These are phyloP conservation scores for Drosophila longiperda DNA, from an alignment of 2,888 invertebrate genomes.

Conservation along the genomic window DNA sequence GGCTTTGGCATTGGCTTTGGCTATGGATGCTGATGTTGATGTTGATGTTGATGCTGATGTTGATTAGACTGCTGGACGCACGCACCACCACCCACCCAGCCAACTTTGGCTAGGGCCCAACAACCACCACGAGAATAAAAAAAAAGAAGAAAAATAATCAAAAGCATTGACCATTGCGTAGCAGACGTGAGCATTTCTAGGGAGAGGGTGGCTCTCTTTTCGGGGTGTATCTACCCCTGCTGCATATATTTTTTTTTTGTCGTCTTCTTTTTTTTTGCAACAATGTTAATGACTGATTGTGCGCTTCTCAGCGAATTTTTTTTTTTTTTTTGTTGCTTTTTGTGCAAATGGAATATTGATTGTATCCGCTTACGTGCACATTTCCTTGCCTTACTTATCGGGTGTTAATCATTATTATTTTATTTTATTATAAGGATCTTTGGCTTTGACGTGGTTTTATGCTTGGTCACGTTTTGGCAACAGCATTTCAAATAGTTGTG, in stretches of 20 bases:
- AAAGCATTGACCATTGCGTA: conserved; percentile 38
- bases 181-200: conserved; percentile 11
- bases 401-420: conserved; percentile 57
- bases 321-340: background rate
- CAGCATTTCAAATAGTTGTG: conserved; percentile 26
- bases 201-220: background rate
- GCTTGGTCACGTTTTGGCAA: conserved; percentile 52
- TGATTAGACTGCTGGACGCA: conserved; percentile 60
- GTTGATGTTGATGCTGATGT: conserved; percentile 28
- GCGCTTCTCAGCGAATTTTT: conserved; percentile 65
- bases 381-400: conserved; percentile 38
- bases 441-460: conserved; percentile 15
- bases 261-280: conserved; percentile 20
- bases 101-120: conserved; percentile 6
- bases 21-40: conserved; percentile 4
- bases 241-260: background rate
- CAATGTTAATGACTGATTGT: conserved; percentile 77
- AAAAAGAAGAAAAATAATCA: conserved; percentile 4
- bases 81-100: conserved; percentile 1
- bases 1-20: conserved; percentile 23
- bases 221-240: conserved; percentile 9
- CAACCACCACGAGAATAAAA: conserved; percentile 34
- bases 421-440: conserved; percentile 13
- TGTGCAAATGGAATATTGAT: conserved; percentile 76
- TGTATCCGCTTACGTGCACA: conserved; percentile 79